Percentiles rank a stretch among this genome's conserved stretches.
phyloP scores from a whole-genome alignment of 2,113 vertebrate species.

The Leptobrachium leishanense region DNA sequence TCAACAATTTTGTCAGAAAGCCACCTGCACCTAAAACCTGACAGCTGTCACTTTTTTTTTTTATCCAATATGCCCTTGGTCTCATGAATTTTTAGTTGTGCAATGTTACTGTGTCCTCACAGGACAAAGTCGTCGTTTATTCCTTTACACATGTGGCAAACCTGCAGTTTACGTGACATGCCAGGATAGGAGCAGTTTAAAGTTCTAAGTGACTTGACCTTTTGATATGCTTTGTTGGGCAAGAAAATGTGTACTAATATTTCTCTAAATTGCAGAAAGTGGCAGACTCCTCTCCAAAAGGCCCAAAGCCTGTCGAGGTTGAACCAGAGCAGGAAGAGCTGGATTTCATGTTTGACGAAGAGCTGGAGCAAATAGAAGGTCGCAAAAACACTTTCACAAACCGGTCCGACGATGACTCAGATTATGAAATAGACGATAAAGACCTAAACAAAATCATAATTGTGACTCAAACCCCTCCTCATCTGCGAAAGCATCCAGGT shows the following conservation, averaged over 20 bases:
- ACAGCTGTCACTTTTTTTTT: background rate
- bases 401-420: constrained; percentile 72
- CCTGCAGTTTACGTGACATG: too few species aligned
- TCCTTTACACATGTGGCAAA: too few species aligned
- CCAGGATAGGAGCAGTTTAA: too few species aligned
- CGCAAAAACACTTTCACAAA: constrained; percentile 65
- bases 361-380: constrained; percentile 66
- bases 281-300: constrained; percentile 45
- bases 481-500: constrained; percentile 65
- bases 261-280: constrained; percentile 63
- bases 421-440: constrained; percentile 75
- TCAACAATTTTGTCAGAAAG: too few species aligned
- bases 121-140: too few species aligned
- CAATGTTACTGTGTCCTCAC: too few species aligned
- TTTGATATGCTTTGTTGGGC: background rate
- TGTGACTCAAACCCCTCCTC: constrained; percentile 71
- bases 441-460: constrained; percentile 78
- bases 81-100: too few species aligned
- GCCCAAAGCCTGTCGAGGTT: constrained; percentile 50
- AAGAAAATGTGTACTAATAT: background rate
- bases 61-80: background rate
- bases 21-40: too few species aligned
- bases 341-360: constrained; percentile 82
- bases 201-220: background rate
- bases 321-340: constrained; percentile 81